Percentiles rank a stretch among this genome's conserved stretches.
phyloP scores from a whole-genome alignment of 53 echinoderm and acorn worm species.

The Paracentrotus lividus region DNA sequence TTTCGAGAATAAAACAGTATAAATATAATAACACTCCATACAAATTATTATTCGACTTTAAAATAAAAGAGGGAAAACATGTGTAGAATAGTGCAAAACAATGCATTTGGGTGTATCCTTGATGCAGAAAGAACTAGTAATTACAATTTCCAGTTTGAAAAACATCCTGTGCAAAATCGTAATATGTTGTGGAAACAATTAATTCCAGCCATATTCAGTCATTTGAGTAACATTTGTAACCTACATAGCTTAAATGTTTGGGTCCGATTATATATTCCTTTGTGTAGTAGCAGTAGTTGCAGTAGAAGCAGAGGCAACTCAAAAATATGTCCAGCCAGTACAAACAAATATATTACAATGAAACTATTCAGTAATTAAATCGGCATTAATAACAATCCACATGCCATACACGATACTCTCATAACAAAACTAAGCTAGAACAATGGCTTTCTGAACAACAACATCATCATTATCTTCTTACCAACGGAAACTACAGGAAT shows the following conservation, averaged over 20 bases:
- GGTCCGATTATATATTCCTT: too few relatives aligned
- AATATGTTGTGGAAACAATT: background rate
- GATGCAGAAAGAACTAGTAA: background rate
- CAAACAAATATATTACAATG: background rate
- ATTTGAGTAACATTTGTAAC: background rate
- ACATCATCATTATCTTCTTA: background rate
- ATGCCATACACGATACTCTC: background rate
- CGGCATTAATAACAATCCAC: background rate
- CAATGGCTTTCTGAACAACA: background rate
- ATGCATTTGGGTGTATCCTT: background rate
- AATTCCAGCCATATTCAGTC: background rate
- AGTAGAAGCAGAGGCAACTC: too few relatives aligned
- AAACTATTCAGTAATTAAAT: background rate
- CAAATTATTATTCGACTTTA: background rate
- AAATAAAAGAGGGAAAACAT: background rate
- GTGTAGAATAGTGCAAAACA: background rate
- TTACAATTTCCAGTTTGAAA: background rate
- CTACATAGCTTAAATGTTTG: too few relatives aligned
- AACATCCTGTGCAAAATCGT: background rate
- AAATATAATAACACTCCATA: background rate
- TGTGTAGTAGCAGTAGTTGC: background rate
- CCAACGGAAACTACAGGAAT: slow-evolving; percentile 36
- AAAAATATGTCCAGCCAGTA: background rate
- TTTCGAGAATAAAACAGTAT: background rate
- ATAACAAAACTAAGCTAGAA: slow-evolving; percentile 27